These are phyloP conservation scores for Hesperia comma DNA, from an alignment of 2,888 invertebrate genomes.

Conservation along the genomic window DNA sequence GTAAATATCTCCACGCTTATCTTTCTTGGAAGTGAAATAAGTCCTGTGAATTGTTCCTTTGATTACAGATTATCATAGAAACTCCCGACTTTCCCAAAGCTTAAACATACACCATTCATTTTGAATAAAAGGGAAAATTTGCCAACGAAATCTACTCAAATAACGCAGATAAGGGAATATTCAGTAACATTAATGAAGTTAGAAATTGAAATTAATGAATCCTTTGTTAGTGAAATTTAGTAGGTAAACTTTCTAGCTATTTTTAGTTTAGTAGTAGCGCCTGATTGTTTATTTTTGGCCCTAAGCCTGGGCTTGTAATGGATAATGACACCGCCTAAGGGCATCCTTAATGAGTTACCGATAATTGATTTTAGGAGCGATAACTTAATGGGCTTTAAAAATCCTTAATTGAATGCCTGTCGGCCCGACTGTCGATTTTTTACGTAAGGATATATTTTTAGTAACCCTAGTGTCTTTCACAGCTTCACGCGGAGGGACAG, in stretches of 20 bases:
- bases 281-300: background rate
- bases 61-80: conserved; percentile 57
- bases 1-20: conserved; percentile 4
- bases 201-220: conserved; percentile 33
- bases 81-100: conserved; percentile 35
- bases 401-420: too few species aligned
- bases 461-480: too few species aligned
- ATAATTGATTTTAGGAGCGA: too few species aligned
- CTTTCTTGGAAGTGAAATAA: conserved; percentile 4
- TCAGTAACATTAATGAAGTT: conserved; percentile 19
- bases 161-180: conserved; percentile 25
- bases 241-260: background rate
- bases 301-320: too few species aligned
- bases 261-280: background rate
- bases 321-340: too few species aligned
- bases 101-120: conserved; percentile 33
- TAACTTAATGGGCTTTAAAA: too few species aligned
- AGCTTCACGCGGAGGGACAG: too few species aligned
- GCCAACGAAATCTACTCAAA: conserved; percentile 16
- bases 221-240: conserved; percentile 6
- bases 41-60: conserved; percentile 56
- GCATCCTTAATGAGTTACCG: too few species aligned
- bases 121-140: conserved; percentile 25
- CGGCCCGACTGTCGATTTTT: too few species aligned
- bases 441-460: too few species aligned